phyloP scores from a whole-genome alignment of 2,888 invertebrate species.

The Carterocephalus palaemon region DNA sequence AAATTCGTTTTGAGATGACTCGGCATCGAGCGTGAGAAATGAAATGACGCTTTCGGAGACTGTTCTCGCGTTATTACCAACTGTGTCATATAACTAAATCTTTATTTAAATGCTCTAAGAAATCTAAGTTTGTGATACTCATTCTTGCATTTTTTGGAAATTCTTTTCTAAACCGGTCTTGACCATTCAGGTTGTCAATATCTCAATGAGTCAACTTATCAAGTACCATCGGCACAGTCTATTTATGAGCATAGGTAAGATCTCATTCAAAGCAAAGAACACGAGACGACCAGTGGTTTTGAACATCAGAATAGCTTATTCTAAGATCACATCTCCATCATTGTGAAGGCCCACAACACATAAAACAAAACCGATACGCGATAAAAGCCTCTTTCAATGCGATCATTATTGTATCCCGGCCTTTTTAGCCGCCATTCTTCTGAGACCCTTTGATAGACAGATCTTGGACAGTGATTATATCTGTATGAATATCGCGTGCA shows the following conservation, averaged over 20 bases:
- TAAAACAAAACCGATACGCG: slow-evolving; percentile 26
- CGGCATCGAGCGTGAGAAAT: slow-evolving; percentile 64
- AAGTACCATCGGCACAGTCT: background rate
- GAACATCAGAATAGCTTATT: slow-evolving; percentile 25
- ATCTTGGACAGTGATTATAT: slow-evolving; percentile 30
- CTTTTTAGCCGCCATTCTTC: slow-evolving; percentile 25
- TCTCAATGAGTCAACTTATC: background rate
- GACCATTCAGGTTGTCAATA: background rate
- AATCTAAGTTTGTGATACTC: background rate
- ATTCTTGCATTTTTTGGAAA: background rate
- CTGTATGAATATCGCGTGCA: slow-evolving; percentile 34
- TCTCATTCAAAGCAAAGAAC: slow-evolving; percentile 9
- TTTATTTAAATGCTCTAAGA: slow-evolving; percentile 21
- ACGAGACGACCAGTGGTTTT: slow-evolving; percentile 12
- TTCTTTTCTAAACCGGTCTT: background rate
- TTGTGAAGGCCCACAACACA: slow-evolving; percentile 20
- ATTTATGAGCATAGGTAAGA: slow-evolving; percentile 2
- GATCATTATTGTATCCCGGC: slow-evolving; percentile 27
- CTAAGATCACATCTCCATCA: slow-evolving; percentile 24
- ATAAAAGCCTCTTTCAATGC: slow-evolving; percentile 28
- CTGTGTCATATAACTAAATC: slow-evolving; percentile 25
- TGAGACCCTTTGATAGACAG: slow-evolving; percentile 26
- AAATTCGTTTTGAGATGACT: slow-evolving; percentile 68
- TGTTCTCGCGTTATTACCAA: slow-evolving; percentile 32
- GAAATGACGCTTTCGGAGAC: slow-evolving; percentile 51